Evolutionary conservation across 1,140 invertebrate genomes (phyloP), one percentile per base, ranked within the genome.

Genomic region (Apocrypta bakeri): DNA sequence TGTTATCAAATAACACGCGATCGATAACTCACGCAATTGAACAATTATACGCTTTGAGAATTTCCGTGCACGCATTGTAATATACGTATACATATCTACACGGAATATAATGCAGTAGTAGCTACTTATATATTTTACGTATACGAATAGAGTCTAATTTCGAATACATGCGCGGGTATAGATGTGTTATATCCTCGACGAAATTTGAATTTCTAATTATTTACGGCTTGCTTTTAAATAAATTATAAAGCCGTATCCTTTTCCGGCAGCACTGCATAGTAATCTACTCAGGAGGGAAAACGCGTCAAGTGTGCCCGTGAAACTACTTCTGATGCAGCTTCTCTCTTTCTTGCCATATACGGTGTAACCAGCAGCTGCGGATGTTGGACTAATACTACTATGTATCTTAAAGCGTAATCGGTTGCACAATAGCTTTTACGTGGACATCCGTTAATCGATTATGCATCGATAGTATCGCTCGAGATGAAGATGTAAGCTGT

Each of bases 291-390:
- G 7, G 64, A 25, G n/a, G 64, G 29, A 66, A 66, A 66, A n/a
- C n/a, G n/a, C 24, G 64, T 66, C 24, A 66, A 24, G 64, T 11
- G 64, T 29, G 64, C 64, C 64, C 64, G 64, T 27, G 64, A 66
- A 66, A 27, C 64, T 29, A 24, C 27, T 56, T 56, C 2, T 29
- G 64, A 17, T 25, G 27, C 25, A 66, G 64, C 64, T 66, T 27
- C 64, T 66, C 27, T 25, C 64, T 66, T 66, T 66, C 64, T 0
- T 66, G 14, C 25, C 64, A 29, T 29, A 0, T 66, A 66, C 64
- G 64, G 64, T 6, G 1, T 9, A 6, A 0, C 48, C 64, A 29
- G 1, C 17, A 17, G 64, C 27, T 66, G 25, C 33, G 2, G 33
- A n/a, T 48, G 42, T 48, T 56, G n/a, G 6, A 21, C 21, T 56